Base-by-base conservation (phyloP, 2,797 vertebrate genomes). In the Avahi laniger region DNA sequence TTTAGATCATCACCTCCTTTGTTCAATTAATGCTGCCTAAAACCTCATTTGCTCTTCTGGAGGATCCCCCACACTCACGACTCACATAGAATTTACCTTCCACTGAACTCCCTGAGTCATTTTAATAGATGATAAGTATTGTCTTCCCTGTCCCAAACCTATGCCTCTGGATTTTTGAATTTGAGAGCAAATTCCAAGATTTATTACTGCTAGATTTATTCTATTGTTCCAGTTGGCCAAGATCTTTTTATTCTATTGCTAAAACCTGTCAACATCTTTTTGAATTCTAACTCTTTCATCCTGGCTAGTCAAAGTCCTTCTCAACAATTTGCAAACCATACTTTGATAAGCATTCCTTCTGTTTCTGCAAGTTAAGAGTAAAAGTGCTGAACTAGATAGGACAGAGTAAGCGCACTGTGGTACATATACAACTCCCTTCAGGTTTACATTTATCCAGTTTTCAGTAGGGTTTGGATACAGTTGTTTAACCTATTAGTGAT, bases 1-100 rank as follows among this genome's bases (percentile, higher is more conserved):
- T 93, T 90, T 89, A 81, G 94, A 93, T 97, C 94, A 82, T 90
- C 87, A 93, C 80, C 65, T 94, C 54, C 43, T 97, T 96, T 97
- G 94, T 96, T 92, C 22, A 81, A 1, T 73, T 94, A 96, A 96
- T 69, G 63, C 82, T 35, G 67, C 83, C 50, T 81, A 81, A 94
- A 90, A 91, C 75, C 59, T 84, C 76, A 89, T 93, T 28, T 61
- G 3, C 35, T 92, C n/a, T 90, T 97, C 43, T 91, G 59, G 84
- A 80, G 82, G 28, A 89, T 57, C 63, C 1, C 7, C 43, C 28
- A 43, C 24, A 20, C 22, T 67, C 17, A 15, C 95, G 94, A 96
- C 41, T 97, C 90, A 96, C 35, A 59, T 67, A 59, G 65, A 50
- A 50, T 89, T 91, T 87, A 61, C 59, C 70, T 93, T 93, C 79